Conservation (phyloP, 2,888 invertebrate species). For the Salticus scenicus region DNA sequence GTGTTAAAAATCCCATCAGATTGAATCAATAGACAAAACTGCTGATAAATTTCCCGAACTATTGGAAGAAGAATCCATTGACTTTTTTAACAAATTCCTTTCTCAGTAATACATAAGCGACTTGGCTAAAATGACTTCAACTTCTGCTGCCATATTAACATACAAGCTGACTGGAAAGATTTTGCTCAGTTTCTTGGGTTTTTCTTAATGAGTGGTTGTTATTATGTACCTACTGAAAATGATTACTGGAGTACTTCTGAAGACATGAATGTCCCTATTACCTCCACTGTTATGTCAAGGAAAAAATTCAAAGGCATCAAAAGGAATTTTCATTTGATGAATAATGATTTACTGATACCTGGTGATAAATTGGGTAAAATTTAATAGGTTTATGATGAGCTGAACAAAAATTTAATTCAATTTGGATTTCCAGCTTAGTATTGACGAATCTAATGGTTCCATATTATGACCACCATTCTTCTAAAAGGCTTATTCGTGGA, state of each 20-base stretch:
- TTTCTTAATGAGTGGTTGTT: background rate
- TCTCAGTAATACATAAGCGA: background rate
- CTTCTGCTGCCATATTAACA: background rate
- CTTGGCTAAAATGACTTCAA: constrained; percentile 10
- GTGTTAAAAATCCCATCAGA: no score
- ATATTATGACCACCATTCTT: background rate
- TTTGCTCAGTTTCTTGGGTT: background rate
- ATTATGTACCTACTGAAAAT: constrained; percentile 6
- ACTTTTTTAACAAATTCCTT: constrained; percentile 2
- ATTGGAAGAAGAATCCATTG: background rate
- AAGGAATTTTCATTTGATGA: no score
- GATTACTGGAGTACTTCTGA: constrained; percentile 19
- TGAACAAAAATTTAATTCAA: no score
- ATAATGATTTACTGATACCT: no score
- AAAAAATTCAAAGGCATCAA: no score
- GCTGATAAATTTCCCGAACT: background rate
- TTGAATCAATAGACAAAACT: background rate
- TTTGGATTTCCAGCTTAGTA: background rate
- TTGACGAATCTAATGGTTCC: constrained; percentile 4
- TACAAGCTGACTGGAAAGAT: background rate
- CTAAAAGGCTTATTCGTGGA: background rate
- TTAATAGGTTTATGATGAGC: no score
- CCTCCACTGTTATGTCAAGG: no score
- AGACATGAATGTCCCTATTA: background rate
- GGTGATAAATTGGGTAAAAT: no score